Evolutionary conservation across 2,797 vertebrate species (phyloP), one percentile per base, ranked within the genome.

Genomic region (Arrhamphus sclerolepis): DNA sequence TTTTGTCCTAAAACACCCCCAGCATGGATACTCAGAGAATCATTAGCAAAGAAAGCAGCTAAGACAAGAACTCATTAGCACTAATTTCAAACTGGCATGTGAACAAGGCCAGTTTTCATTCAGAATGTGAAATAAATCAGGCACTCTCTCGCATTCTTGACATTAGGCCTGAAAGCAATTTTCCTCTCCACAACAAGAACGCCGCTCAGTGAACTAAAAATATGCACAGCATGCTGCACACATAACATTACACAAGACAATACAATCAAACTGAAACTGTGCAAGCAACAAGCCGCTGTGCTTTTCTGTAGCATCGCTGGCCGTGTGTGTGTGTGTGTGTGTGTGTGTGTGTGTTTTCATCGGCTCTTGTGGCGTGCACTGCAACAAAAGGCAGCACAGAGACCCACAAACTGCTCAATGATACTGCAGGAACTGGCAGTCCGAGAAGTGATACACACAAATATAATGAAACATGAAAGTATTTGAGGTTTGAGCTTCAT

Each of bases 11-110:
- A 38, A 49, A 68, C 63, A 17, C 58, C 24, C 31, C 44, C 0
- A 2, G 22, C 63, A 66, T 53, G 66, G 49, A 58, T 17, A 39
- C 59, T 66, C 48, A 62, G 62, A 67, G 60, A 59, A 62, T 75
- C 55, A 76, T 72, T 70, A 81, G 39, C 58, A 24, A 66, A 69
- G 72, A 24, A 66, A 69, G 72, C 58, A 40, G 68, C 58, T 62
- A 44, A 17, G 18, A 38, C 56, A 34, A 46, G 11, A 18, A 73
- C 50, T 78, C 72, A 78, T 80, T 85, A 80, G 66, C 34, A 39
- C 53, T 51, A 7, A 63, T 82, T 86, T 80, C 75, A 78, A 83
- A 48, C 44, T 75, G 66, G 47, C 75, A 38, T 65, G 24, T 14
- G 40, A 78, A 73, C 48, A 56, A 54, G 14, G 4, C 21, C 57